Percentiles rank a stretch among this genome's conserved stretches.
phyloP scores from a whole-genome alignment of 2,888 invertebrate species.

The Pogonocherus hispidulus region DNA sequence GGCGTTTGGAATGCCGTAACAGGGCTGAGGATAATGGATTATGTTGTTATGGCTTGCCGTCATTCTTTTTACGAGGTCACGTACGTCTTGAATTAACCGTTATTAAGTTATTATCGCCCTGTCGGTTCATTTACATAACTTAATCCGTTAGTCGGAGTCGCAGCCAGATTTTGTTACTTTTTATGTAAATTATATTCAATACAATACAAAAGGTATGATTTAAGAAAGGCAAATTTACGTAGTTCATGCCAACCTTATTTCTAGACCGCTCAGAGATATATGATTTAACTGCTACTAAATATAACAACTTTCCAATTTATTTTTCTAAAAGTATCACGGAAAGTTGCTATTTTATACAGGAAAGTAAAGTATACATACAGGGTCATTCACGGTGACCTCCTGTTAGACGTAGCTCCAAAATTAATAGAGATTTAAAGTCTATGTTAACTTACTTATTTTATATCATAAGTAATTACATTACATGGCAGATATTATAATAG shows the following conservation, averaged over 20 bases:
- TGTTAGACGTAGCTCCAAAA: too few species aligned
- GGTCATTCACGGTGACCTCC: too few species aligned
- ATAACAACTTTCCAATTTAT: too few species aligned
- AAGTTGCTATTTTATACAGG: too few species aligned
- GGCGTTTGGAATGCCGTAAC: slow-evolving; percentile 20
- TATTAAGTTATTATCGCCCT: slow-evolving; percentile 35
- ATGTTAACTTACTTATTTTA: too few species aligned
- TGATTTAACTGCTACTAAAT: too few species aligned
- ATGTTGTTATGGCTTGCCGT: slow-evolving; percentile 27
- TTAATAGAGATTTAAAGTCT: too few species aligned
- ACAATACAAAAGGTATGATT: background rate
- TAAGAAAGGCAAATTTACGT: background rate
- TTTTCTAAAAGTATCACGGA: too few species aligned
- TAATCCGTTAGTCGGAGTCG: slow-evolving; percentile 6
- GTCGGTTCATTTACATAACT: slow-evolving; percentile 14
- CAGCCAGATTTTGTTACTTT: slow-evolving; percentile 11
- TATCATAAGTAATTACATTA: too few species aligned
- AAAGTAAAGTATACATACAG: too few species aligned
- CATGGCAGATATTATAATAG: too few species aligned
- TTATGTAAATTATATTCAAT: slow-evolving; percentile 13
- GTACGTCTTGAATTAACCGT: slow-evolving; percentile 36
- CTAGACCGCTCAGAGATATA: background rate
- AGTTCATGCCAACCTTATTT: background rate
- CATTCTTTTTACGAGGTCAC: slow-evolving; percentile 33
- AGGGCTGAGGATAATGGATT: slow-evolving; percentile 36